A percentile compares a stretch with the other conserved stretches of the same genome.
These are phyloP conservation scores for Drosophila antonietae DNA, from an alignment of 2,888 invertebrate genomes.

Conservation along the genomic window DNA sequence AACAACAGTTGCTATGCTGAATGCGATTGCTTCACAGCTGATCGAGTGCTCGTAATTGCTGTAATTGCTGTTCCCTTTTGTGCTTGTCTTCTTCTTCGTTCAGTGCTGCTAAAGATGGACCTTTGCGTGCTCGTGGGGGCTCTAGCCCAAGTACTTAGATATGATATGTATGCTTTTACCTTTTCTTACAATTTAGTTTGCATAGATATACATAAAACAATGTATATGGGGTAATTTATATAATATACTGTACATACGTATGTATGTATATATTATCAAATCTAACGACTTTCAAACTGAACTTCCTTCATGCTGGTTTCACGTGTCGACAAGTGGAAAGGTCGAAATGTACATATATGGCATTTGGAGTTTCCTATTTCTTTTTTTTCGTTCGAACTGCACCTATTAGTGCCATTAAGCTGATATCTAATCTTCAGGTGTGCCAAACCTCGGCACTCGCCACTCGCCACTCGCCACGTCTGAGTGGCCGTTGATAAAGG, in stretches of 20 bases:
- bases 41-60: conserved; percentile 34
- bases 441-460: conserved; percentile 7
- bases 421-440: conserved; percentile 37
- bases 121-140: background rate
- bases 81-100: conserved; percentile 9
- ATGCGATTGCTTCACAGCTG: conserved; percentile 37
- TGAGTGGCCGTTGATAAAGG: conserved; percentile 14
- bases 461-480: background rate
- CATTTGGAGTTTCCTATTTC: background rate
- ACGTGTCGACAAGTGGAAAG: conserved; percentile 32
- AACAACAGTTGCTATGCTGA: conserved; percentile 3
- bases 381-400: conserved; percentile 11
- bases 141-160: background rate
- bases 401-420: conserved; percentile 30
- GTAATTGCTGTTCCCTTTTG: conserved; percentile 30
- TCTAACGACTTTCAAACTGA: background rate
- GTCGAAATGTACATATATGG: conserved; percentile 10
- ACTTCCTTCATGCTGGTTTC: conserved; percentile 5
- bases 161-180: no score
- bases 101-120: conserved; percentile 4
- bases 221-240: no score
- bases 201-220: no score
- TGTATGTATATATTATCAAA: background rate
- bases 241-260: background rate
- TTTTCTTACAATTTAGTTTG: no score